phyloP scores from a whole-genome alignment of 2,888 invertebrate species.

The Phytoseiulus persimilis region DNA sequence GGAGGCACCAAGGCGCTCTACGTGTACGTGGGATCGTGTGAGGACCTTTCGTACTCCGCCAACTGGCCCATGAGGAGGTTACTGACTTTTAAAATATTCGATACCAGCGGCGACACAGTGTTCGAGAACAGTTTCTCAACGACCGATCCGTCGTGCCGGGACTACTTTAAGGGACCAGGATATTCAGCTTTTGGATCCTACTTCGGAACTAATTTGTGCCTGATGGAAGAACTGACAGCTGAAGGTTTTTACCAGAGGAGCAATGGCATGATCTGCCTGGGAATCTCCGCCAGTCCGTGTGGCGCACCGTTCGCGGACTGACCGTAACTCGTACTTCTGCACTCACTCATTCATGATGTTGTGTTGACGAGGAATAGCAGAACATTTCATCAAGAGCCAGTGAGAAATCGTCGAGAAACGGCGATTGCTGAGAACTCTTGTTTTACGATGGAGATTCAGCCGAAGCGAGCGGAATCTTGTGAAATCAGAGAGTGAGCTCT shows the following conservation, averaged over 20 bases:
- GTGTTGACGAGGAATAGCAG: background rate
- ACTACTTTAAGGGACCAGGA: slow-evolving; percentile 21
- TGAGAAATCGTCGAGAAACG: no score
- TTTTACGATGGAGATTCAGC: no score
- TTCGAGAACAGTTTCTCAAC: background rate
- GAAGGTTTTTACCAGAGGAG: background rate
- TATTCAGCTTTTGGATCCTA: background rate
- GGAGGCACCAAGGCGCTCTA: background rate
- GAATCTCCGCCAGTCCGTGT: background rate
- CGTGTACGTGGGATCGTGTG: background rate
- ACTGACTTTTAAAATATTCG: background rate
- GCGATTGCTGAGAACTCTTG: no score
- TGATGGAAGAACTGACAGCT: background rate
- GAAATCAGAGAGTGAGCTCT: background rate
- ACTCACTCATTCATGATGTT: background rate
- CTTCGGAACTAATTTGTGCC: background rate
- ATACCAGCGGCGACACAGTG: background rate
- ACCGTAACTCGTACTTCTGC: background rate
- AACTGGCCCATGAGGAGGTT: slow-evolving; percentile 21
- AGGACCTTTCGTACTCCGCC: background rate
- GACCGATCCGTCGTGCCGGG: background rate
- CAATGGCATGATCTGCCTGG: slow-evolving; percentile 12
- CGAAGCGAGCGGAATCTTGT: no score
- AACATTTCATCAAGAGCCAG: background rate
- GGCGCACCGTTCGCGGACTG: background rate